Evolutionary conservation across 2,797 vertebrate species (phyloP).

Genomic region (Sebastes glaucus): DNA sequence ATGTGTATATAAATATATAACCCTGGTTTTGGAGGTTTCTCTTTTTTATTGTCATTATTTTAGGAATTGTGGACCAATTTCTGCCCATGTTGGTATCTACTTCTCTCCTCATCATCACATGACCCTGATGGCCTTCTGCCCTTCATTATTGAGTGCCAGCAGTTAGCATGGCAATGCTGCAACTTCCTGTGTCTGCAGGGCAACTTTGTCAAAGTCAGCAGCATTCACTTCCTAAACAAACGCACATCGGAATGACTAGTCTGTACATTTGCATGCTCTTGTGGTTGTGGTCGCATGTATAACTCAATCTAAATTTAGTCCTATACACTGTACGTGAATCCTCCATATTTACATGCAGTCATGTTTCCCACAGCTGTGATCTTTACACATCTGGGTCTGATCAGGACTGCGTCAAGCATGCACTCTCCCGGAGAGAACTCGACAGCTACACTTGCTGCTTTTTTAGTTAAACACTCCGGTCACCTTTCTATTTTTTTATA

Average conservation of each 20-base stretch:
- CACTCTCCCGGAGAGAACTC: background rate
- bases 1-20: background rate
- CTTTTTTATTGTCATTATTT: background rate
- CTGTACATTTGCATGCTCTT: background rate
- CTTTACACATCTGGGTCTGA: slow-evolving; percentile 40
- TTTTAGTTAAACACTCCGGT: slow-evolving; percentile 17
- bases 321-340: background rate
- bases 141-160: background rate
- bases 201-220: slow-evolving; percentile 47
- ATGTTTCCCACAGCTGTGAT: slow-evolving; percentile 33
- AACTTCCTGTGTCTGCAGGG: slow-evolving; percentile 56
- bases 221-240: slow-evolving; percentile 54
- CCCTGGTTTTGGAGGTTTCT: background rate
- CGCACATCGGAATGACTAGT: background rate
- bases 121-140: background rate
- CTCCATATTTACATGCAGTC: slow-evolving; percentile 9
- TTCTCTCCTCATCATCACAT: slow-evolving; percentile 21
- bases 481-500: background rate
- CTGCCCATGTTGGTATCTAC: background rate
- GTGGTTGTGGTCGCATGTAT: background rate
- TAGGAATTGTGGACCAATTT: background rate
- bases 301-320: background rate
- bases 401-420: slow-evolving; percentile 18
- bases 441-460: slow-evolving; percentile 3
- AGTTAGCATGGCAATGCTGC: background rate